Evolutionary conservation across 1,140 invertebrate genomes (phyloP), one percentile per base, ranked within the genome.

Genomic region (Brachionus plicatilis): DNA sequence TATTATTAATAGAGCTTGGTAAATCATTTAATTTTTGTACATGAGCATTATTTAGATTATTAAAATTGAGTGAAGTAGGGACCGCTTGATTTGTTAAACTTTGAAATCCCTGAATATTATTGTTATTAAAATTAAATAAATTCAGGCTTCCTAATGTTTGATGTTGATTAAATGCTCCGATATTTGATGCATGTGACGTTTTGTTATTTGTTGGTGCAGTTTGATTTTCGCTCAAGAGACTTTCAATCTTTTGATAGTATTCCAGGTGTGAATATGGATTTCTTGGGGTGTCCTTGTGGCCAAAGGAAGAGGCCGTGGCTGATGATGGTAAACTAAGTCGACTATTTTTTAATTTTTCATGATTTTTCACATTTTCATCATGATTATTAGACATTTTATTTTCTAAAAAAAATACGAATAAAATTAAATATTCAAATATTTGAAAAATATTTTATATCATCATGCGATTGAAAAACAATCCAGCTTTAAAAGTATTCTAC

Each of bases 401-500:
- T 12, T 72, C n/a, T 41, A 43, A 20, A 43, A n/a, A 33, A 33
- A 41, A 45, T 20, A 72, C 3, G n/a, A 14, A 29, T 37, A 41
- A 24, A 72, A 8, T 41, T 43, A 17, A 41, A 41, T 11, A 45
- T 24, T 9, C 8, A 72, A 72, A 17, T n/a, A 9, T 68, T 68
- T 33, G 1, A 14, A 68, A 68, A 68, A 12, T 14, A 68, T n/a
- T 33, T n/a, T 14, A 33, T 37, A 41, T 41, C n/a, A 76, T 76
- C 72, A 76, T 33, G 27, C 53, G 72, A 76, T 50, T 8, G 9
- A 60, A 8, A 20, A 9, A 20, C 20, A 20, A 60, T 50, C 27
- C 9, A 41, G 0, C 17, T 76, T 76, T 7, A 76, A 76, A 76
- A 76, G 72, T 76, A 76, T 76, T 76, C 50, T 76, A 76, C 72